Percentiles rank a stretch among this genome's conserved stretches.
Evolutionary conservation across 2,888 invertebrate species (phyloP).

Genomic region (Zelleria hepariella): DNA sequence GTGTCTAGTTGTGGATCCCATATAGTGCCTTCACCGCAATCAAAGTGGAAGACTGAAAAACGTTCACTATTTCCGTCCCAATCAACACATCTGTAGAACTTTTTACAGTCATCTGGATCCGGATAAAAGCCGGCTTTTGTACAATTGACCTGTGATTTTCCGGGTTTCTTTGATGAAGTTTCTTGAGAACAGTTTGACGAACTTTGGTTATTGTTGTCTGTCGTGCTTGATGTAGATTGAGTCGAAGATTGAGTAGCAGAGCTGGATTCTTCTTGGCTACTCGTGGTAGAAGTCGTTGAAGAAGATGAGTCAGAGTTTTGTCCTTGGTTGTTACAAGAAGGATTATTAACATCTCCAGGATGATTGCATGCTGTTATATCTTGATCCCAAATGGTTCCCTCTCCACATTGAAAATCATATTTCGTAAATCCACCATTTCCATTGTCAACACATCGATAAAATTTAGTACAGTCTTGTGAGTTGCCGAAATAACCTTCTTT

Average conservation of each 20-base stretch:
- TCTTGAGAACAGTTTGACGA: constrained; percentile 33
- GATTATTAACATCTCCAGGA: constrained; percentile 49
- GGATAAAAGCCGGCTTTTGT: constrained; percentile 74
- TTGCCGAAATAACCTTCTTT: constrained; percentile 76
- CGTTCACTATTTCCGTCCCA: constrained; percentile 67
- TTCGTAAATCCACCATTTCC: constrained; percentile 45
- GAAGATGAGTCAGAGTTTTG: constrained; percentile 16
- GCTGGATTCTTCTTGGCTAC: constrained; percentile 10
- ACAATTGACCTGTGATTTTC: constrained; percentile 47
- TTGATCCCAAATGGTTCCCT: constrained; percentile 79
- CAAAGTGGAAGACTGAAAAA: constrained; percentile 76
- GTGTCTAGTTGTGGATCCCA: constrained; percentile 78
- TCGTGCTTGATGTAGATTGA: constrained; percentile 15
- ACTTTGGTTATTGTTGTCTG: constrained; percentile 24
- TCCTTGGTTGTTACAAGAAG: constrained; percentile 33
- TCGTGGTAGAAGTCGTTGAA: constrained; percentile 15
- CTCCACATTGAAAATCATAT: constrained; percentile 68
- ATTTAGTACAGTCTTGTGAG: constrained; percentile 74
- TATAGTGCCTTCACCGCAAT: constrained; percentile 79
- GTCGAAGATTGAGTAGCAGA: constrained; percentile 11
- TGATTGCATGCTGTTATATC: constrained; percentile 58
- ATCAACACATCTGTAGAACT: constrained; percentile 77
- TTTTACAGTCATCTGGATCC: constrained; percentile 73
- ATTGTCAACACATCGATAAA: constrained; percentile 74
- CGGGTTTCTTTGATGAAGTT: constrained; percentile 32